Evolutionary conservation across 2,113 vertebrate genomes (phyloP), one percentile per base, ranked within the genome.

Genomic region (Hydropotes inermis): DNA sequence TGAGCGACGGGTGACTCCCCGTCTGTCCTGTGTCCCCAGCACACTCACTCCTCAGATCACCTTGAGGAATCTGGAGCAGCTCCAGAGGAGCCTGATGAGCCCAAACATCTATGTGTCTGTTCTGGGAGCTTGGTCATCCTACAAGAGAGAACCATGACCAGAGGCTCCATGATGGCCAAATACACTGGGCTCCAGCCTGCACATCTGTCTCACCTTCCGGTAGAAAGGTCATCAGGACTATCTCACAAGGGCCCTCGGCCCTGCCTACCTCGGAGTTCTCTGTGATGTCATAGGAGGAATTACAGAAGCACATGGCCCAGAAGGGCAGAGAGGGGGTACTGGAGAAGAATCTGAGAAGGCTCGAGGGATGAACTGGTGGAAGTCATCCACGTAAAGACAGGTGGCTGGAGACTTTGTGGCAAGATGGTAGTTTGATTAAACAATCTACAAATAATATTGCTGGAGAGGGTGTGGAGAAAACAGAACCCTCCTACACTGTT

Each of bases 281-380:
- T 19, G 27, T 30, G n/a, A 27, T 16, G 57, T 54, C 11, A 16
- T 0, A 39, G 30, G 15, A 74, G 3, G 12, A 45, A n/a, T 2
- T 43, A 2, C 16, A 15, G 52, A 74, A 50, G 33, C 7, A 6
- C 1, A 1, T 30, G 13, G 33, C 30, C n/a, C 1, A 5, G 55
- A 25, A 28, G 33, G 21, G 28, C 90, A 89, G 76, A 54, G 25
- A 47, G 2, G 28, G 23, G 17, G 11, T 13, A 4, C 5, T 9
- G 33, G 27, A 47, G 78, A 87, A 39, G 81, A 76, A 25, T 9
- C 12, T 2, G 23, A 55, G 25, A 61, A 7, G 74, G 33, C 25
- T 74, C 27, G 2, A 55, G 23, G 52, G 52, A 9, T 61, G 25
- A 60, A 15, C 27, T 14, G 23, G 60, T 19, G 36, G 30, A 36